Percentiles rank a stretch among this genome's conserved stretches.
Evolutionary conservation across 2,113 vertebrate species (phyloP).

Genomic region (Tachuris rubrigastra): DNA sequence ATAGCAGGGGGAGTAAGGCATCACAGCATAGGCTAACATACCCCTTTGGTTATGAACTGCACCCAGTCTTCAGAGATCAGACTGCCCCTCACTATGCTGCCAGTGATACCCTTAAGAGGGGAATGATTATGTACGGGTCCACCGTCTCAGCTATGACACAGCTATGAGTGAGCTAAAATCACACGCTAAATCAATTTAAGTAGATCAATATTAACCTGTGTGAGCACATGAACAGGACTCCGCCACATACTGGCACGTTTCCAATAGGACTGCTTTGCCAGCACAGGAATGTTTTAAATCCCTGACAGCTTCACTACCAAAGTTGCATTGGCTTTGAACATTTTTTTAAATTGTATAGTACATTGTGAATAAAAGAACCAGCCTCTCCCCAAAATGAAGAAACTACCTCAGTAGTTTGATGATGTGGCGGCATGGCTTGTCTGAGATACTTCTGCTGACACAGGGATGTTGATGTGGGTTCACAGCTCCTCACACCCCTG

Average conservation of each 20-base stretch:
- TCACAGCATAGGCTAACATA: neutral
- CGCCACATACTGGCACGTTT: neutral
- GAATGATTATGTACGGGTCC: neutral
- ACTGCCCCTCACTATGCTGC: neutral
- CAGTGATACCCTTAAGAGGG: neutral
- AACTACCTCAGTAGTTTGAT: neutral
- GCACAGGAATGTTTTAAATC: neutral
- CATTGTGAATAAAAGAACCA: neutral
- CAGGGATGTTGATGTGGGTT: neutral
- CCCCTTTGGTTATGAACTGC: neutral
- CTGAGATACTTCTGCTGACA: neutral
- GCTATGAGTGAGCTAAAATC: neutral
- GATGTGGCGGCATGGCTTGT: rapidly evolving
- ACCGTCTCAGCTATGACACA: neutral
- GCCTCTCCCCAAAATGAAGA: neutral
- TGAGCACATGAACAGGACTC: neutral
- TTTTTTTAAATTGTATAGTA: neutral
- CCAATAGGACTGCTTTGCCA: neutral
- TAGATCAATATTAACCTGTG: neutral
- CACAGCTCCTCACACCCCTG: neutral
- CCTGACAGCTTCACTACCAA: neutral
- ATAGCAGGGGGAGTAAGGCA: neutral
- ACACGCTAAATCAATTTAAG: neutral
- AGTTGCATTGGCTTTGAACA: neutral
- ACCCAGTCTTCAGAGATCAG: neutral